Percentiles rank a stretch among this genome's conserved stretches.
These are phyloP conservation scores for Cavia porcellus DNA, from an alignment of 2,113 vertebrate genomes.

Conservation along the genomic window DNA sequence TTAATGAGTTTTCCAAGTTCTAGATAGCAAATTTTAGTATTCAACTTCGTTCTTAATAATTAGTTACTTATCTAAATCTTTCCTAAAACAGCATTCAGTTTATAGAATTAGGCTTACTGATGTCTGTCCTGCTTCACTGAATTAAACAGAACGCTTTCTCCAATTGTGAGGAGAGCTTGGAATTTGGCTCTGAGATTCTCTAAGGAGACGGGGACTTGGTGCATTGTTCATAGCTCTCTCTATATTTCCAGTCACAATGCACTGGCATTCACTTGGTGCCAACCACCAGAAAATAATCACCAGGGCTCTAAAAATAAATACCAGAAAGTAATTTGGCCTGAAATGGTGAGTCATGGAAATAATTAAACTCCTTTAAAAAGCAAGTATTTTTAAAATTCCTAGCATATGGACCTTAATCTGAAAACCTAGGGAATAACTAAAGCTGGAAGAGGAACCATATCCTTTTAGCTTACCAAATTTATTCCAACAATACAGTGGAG, in stretches of 20 bases:
- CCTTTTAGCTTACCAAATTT: neutral
- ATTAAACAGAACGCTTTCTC: neutral
- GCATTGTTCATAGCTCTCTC: neutral
- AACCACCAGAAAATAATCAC: neutral
- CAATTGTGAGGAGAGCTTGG: neutral
- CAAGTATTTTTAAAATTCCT: neutral
- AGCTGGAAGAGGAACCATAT: neutral
- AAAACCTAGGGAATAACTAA: neutral
- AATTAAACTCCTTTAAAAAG: neutral
- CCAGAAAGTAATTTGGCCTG: neutral
- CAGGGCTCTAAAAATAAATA: neutral
- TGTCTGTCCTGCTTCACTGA: neutral
- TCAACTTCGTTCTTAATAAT: slow-evolving; percentile 53
- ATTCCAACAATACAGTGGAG: neutral
- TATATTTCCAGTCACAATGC: neutral
- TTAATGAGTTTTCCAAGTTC: slow-evolving; percentile 7
- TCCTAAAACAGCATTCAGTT: neutral
- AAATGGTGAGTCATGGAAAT: neutral
- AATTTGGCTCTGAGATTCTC: neutral
- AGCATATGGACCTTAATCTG: neutral
- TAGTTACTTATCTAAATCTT: slow-evolving; percentile 42
- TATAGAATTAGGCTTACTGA: neutral
- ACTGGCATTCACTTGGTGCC: neutral
- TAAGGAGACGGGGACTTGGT: neutral
- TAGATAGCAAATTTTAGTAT: slow-evolving; percentile 8